Evolutionary conservation across 2,797 vertebrate genomes (phyloP), one percentile per base, ranked within the genome.

Genomic region (Scarus forsteni): DNA sequence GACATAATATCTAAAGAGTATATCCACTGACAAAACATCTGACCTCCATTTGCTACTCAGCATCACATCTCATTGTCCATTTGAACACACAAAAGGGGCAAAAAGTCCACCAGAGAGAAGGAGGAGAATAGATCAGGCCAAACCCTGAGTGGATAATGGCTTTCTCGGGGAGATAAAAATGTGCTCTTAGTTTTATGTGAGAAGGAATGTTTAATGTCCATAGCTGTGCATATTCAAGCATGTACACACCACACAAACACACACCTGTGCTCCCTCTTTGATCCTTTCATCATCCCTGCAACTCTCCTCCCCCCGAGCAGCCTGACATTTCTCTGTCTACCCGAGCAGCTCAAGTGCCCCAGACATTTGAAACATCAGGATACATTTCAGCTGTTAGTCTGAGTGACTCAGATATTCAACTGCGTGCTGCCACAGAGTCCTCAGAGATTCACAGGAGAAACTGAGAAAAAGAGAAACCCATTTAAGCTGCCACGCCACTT

Each of bases 381-480:
- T 92, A 73, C 67, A 87, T 93, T 92, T 91, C 87, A 89, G 78
- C 79, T 52, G 70, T 81, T 82, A 84, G 84, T 75, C 86, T 43
- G 80, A 88, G 83, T 85, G 85, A 78, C 81, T 91, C 79, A 87
- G 81, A 82, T 76, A 85, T 86, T 86, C 88, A 86, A 83, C 71
- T 0, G 40, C 7, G 39, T 66, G 77, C 88, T 79, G 87, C 86
- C 77, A 71, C 70, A 56, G 67, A 78, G 84, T 89, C 91, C 91
- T 89, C 82, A 43, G 91, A 92, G 89, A 89, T 67, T 88, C 79
- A 57, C 73, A 51, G 62, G 55, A 85, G 90, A 86, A 81, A 88
- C 75, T 19, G 84, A 89, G 86, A 89, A 84, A 89, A 76, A 81
- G 78, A 88, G 84, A 86, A 88, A 85, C 46, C 87, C 89, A 91